Percentiles rank a stretch among this genome's conserved stretches.
Conservation (phyloP, 2,113 vertebrate species). For the Tinamus guttatus region DNA sequence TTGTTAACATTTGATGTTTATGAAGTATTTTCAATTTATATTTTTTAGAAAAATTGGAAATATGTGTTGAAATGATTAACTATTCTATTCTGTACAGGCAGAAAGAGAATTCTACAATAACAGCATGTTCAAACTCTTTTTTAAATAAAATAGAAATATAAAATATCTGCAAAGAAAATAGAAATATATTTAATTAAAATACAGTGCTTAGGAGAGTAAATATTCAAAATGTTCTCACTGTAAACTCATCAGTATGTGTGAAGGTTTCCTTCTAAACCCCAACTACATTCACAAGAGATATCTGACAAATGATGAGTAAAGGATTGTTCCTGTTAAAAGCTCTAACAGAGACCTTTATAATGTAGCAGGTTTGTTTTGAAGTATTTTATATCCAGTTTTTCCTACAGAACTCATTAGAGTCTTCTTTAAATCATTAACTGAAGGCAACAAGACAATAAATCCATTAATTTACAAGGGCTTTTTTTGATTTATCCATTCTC, state of each 20-base stretch:
- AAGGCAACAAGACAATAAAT: conserved; percentile 32
- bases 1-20: not conserved
- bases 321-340: not conserved
- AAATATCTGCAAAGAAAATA: not conserved
- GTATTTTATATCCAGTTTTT: conserved; percentile 1
- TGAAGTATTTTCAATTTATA: not conserved
- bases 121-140: not conserved
- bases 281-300: not conserved
- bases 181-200: not conserved
- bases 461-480: conserved; percentile 51
- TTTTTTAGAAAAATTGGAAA: not conserved
- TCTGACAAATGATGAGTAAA: not conserved
- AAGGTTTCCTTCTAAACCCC: not conserved
- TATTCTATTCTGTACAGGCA: not conserved
- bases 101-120: not conserved
- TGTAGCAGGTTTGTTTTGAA: not conserved
- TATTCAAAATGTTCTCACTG: not conserved
- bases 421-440: conserved; percentile 31
- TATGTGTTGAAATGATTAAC: not conserved
- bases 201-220: not conserved
- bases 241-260: not conserved
- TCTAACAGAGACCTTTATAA: not conserved
- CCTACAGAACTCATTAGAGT: conserved; percentile 27
- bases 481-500: conserved; percentile 66
- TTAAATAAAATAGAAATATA: not conserved